A percentile compares a stretch with the other conserved stretches of the same genome.
Evolutionary conservation across 2,888 invertebrate species (phyloP).

Genomic region (Brassicogethes aeneus): DNA sequence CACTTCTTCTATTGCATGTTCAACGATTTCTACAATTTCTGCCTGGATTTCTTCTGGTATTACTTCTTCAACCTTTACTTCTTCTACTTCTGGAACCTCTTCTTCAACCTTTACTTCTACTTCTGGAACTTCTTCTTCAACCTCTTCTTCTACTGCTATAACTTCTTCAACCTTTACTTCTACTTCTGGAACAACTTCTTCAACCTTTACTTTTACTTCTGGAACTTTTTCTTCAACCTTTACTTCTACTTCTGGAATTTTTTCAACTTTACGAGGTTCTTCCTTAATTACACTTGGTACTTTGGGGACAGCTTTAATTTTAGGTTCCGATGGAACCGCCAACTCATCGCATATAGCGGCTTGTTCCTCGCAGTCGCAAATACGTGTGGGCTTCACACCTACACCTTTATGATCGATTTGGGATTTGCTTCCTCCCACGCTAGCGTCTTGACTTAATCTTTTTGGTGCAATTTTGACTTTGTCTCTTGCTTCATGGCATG

Average conservation of each 20-base stretch:
- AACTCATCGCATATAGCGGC: too few species aligned
- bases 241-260: conserved; percentile 1
- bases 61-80: conserved; percentile 1
- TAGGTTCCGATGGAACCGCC: too few species aligned
- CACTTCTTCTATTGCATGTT: too few species aligned
- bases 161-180: background rate
- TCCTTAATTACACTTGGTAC: too few species aligned
- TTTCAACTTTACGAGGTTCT: too few species aligned
- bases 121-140: conserved; percentile 1
- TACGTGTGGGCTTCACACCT: too few species aligned
- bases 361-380: too few species aligned
- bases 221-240: background rate
- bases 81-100: background rate
- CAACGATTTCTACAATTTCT: too few species aligned
- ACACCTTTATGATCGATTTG: background rate
- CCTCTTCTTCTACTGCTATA: background rate
- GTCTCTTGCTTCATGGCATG: too few species aligned
- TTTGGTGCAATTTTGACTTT: too few species aligned
- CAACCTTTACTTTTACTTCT: background rate
- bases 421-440: background rate
- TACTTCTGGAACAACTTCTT: too few species aligned
- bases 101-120: background rate
- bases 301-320: too few species aligned
- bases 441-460: conserved; percentile 2
- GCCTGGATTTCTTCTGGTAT: background rate